phyloP scores from a whole-genome alignment of 1,140 invertebrate genomes.

The Magallana gigas region DNA sequence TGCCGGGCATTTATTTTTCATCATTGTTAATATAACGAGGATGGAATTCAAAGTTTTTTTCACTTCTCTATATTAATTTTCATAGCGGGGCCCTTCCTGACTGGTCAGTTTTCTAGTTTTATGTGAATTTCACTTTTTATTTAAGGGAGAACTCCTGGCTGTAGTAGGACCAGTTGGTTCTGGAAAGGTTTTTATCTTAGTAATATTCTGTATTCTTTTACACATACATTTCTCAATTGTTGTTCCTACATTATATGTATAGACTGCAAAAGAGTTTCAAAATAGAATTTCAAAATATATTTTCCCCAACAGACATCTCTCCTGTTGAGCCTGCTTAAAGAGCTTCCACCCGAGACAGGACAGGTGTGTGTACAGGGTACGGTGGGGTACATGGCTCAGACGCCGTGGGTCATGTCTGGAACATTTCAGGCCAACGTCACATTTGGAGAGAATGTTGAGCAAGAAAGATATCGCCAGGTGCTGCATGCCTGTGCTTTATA shows the following conservation, averaged over 20 bases:
- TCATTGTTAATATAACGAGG: too few relatives aligned
- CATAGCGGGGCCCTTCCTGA: too few relatives aligned
- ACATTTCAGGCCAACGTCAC: conserved; percentile 89
- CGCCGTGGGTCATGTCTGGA: conserved; percentile 90
- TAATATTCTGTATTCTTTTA: too few relatives aligned
- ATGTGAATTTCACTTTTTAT: conserved; percentile 50
- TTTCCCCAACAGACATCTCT: conserved; percentile 84
- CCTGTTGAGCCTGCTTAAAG: conserved; percentile 88
- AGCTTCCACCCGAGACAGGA: conserved; percentile 86
- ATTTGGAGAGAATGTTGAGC: conserved; percentile 82
- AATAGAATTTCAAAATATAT: neutral
- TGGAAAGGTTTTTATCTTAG: conserved; percentile 83
- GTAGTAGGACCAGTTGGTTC: conserved; percentile 88
- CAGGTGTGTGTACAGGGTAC: conserved; percentile 86
- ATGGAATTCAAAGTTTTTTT: too few relatives aligned
- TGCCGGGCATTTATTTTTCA: too few relatives aligned
- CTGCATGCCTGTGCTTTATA: conserved; percentile 71
- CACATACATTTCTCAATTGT: too few relatives aligned
- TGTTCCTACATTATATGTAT: neutral
- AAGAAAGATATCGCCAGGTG: conserved; percentile 66
- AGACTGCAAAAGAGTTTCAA: neutral
- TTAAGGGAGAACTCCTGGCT: conserved; percentile 84
- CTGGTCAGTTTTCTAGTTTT: too few relatives aligned
- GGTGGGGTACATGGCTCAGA: conserved; percentile 92
- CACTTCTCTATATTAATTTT: too few relatives aligned